Evolutionary conservation across 1,140 invertebrate genomes (phyloP).

Genomic region (Leptinotarsa texana): DNA sequence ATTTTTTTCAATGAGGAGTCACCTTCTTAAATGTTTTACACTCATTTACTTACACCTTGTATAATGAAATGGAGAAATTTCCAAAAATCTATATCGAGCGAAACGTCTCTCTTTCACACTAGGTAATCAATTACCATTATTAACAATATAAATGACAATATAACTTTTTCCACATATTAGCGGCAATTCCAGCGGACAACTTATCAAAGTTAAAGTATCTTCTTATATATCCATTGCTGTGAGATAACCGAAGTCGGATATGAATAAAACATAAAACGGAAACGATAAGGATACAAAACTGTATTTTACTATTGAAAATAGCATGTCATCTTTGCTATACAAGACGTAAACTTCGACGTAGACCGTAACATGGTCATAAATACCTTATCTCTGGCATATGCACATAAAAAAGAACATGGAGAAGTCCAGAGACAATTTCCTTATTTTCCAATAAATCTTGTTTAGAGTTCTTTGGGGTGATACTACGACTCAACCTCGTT

Average conservation of each 20-base stretch:
- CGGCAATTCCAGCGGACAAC: too few relatives aligned
- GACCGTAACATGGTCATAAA: slow-evolving; percentile 10
- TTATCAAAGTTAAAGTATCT: background rate
- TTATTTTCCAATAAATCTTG: slow-evolving; percentile 14
- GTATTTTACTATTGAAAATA: slow-evolving; percentile 12
- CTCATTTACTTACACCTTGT: too few relatives aligned
- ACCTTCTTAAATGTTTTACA: too few relatives aligned
- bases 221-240: background rate
- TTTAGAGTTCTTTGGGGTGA: background rate
- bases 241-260: background rate
- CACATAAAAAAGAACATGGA: slow-evolving; percentile 18
- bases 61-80: too few relatives aligned
- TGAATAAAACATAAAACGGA: slow-evolving; percentile 5
- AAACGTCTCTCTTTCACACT: too few relatives aligned
- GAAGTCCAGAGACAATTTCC: slow-evolving; percentile 18
- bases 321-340: slow-evolving; percentile 9
- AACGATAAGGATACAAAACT: slow-evolving; percentile 9
- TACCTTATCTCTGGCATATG: slow-evolving; percentile 14
- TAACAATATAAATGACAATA: too few relatives aligned
- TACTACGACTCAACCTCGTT: background rate
- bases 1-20: too few relatives aligned
- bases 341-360: slow-evolving; percentile 12
- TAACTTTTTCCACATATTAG: too few relatives aligned
- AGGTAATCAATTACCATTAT: too few relatives aligned
- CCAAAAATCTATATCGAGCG: too few relatives aligned